Evolutionary conservation across 92 coral and sea anemone species (phyloP).

Genomic region (Muricea muricata): DNA sequence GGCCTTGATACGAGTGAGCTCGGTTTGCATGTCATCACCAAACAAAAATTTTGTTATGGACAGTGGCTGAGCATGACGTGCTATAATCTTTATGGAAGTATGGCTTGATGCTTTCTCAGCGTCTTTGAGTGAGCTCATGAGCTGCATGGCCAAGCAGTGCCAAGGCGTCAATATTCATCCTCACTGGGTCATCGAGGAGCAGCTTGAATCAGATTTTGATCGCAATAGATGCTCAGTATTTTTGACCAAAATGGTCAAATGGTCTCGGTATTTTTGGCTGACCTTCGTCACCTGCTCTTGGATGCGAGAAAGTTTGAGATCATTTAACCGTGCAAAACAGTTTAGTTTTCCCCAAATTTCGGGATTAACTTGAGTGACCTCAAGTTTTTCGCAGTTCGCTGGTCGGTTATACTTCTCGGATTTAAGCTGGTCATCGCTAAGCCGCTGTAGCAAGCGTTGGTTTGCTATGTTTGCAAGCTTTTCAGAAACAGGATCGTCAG

Average conservation of each 20-base stretch:
- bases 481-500: not conserved
- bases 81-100: not conserved
- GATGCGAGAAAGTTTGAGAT: slow-evolving; percentile 3
- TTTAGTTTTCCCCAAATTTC: slow-evolving; percentile 5
- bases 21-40: not conserved
- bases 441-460: slow-evolving; percentile 1
- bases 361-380: slow-evolving; percentile 2
- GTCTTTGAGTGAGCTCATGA: not conserved
- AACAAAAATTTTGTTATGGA: not conserved
- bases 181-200: not conserved
- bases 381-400: not conserved
- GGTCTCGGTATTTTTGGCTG: too few relatives aligned
- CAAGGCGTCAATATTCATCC: not conserved
- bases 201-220: not conserved
- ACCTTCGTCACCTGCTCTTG: slow-evolving; percentile 6
- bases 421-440: not conserved
- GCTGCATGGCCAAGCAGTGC: slow-evolving; percentile 1
- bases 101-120: not conserved
- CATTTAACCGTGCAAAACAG: not conserved
- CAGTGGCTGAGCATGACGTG: not conserved
- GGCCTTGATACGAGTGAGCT: not conserved
- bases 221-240: not conserved
- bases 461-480: not conserved
- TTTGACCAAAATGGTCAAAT: not conserved
- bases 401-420: not conserved